Conservation (phyloP, 2,113 vertebrate genomes). For the Indicator maculatus region DNA sequence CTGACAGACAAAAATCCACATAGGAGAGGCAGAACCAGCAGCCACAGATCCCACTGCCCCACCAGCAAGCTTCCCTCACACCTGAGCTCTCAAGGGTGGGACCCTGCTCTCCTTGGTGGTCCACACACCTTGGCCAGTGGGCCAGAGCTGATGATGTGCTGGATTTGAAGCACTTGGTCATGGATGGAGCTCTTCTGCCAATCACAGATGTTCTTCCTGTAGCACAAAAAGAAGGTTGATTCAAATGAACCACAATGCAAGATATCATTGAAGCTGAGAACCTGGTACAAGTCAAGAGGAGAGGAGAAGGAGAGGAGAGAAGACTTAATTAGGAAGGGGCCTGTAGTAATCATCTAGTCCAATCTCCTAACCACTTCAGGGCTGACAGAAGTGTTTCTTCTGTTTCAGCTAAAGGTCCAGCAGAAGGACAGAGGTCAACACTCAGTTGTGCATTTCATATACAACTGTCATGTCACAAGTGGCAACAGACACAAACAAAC, state of each 20-base stretch:
- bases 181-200: not conserved
- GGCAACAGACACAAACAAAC: not conserved
- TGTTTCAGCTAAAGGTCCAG: not conserved
- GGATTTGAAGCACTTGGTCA: not conserved
- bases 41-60: not conserved
- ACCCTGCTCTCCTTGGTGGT: not conserved
- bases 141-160: not conserved
- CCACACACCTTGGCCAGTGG: accelerated
- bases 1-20: not conserved
- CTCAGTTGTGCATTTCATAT: not conserved
- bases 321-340: not conserved
- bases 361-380: not conserved
- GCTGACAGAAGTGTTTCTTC: not conserved
- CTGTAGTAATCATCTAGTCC: not conserved
- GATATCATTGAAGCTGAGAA: not conserved
- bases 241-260: not conserved
- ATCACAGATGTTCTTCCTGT: not conserved
- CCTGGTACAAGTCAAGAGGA: not conserved
- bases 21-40: not conserved
- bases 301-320: not conserved
- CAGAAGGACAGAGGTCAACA: not conserved
- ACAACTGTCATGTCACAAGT: not conserved
- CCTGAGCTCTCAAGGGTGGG: not conserved
- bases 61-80: not conserved
- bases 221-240: too few relatives aligned